A percentile compares a stretch with the other conserved stretches of the same genome.
Conservation (phyloP, 2,888 invertebrate genomes). For the Hirtodrosophila histrioides region DNA sequence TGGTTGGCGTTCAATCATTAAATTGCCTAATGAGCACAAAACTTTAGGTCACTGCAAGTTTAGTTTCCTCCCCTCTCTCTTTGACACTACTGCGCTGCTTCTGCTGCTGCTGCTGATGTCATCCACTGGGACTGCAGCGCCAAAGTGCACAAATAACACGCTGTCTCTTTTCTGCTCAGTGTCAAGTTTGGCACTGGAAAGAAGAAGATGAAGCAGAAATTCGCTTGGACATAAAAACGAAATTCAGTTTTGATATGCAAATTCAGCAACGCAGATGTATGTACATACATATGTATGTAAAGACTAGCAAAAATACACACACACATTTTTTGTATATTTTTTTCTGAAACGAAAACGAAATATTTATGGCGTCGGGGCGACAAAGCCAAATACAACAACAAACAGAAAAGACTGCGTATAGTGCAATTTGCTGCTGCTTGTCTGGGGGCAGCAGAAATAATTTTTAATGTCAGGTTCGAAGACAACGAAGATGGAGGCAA, state of each 20-base stretch:
- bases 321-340: slow-evolving; percentile 15
- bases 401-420: slow-evolving; percentile 15
- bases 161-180: slow-evolving; percentile 39
- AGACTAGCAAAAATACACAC: slow-evolving; percentile 28
- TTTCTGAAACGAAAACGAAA: slow-evolving; percentile 56
- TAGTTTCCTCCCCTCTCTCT: slow-evolving; percentile 6
- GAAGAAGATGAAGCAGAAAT: slow-evolving; percentile 25
- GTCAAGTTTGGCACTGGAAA: slow-evolving; percentile 36
- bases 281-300: not conserved
- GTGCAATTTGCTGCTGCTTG: slow-evolving; percentile 31
- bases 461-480: slow-evolving; percentile 69
- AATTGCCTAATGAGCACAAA: slow-evolving; percentile 42
- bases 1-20: slow-evolving; percentile 41
- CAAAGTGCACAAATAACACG: slow-evolving; percentile 25
- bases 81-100: slow-evolving; percentile 4
- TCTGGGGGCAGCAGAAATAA: slow-evolving; percentile 27
- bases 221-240: slow-evolving; percentile 43
- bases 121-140: slow-evolving; percentile 31
- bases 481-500: slow-evolving; percentile 49
- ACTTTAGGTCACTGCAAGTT: slow-evolving; percentile 29
- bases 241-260: slow-evolving; percentile 50
- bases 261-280: slow-evolving; percentile 22
- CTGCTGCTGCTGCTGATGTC: slow-evolving; percentile 38
- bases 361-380: slow-evolving; percentile 71
- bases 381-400: slow-evolving; percentile 45